phyloP scores from a whole-genome alignment of 1,140 invertebrate species.

The Cepaea nemoralis region DNA sequence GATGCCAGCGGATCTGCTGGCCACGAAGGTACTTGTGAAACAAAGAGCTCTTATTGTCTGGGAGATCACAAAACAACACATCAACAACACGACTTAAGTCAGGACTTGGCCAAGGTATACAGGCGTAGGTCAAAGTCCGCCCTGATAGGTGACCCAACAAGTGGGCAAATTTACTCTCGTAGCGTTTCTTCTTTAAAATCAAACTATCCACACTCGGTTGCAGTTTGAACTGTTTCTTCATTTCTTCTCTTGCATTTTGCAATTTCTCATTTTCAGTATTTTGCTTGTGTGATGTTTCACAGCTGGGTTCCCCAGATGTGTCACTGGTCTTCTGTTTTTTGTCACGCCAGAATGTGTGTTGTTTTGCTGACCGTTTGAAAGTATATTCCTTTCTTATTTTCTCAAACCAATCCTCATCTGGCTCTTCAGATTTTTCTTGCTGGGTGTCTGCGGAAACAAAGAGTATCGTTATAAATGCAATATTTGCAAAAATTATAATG shows the following conservation, averaged over 20 bases:
- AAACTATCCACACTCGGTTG: not conserved
- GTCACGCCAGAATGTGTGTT: slow-evolving; percentile 5
- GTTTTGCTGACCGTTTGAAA: not conserved
- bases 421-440: not conserved
- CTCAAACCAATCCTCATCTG: slow-evolving; percentile 24
- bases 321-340: not conserved
- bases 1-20: slow-evolving; percentile 66
- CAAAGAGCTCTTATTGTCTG: slow-evolving; percentile 36
- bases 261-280: slow-evolving; percentile 18
- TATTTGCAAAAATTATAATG: too few species aligned
- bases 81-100: slow-evolving; percentile 44
- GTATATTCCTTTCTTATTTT: slow-evolving; percentile 15
- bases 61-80: slow-evolving; percentile 55
- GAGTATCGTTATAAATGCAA: too few species aligned
- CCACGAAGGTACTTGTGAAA: slow-evolving; percentile 59
- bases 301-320: not conserved
- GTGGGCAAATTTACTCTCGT: slow-evolving; percentile 32
- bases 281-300: not conserved
- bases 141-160: not conserved
- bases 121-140: slow-evolving; percentile 47
- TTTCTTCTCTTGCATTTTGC: slow-evolving; percentile 27
- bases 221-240: slow-evolving; percentile 37
- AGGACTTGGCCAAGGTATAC: slow-evolving; percentile 64
- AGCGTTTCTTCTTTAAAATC: slow-evolving; percentile 16
- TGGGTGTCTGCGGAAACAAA: not conserved